Evolutionary conservation across 2,888 invertebrate genomes (phyloP).

Genomic region (Agriotes lineatus): DNA sequence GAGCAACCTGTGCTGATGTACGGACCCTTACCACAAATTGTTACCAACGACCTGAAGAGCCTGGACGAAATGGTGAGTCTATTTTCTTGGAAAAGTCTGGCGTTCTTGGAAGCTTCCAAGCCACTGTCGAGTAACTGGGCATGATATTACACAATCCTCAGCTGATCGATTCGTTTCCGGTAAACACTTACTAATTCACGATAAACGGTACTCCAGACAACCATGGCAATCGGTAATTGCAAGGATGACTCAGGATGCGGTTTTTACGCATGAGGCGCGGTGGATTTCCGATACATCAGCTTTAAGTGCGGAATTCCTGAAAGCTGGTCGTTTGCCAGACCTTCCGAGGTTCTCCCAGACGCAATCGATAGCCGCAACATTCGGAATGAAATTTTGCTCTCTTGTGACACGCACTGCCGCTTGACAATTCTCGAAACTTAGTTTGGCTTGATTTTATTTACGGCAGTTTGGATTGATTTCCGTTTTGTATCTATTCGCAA

Average conservation of each 20-base stretch:
- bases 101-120: no score
- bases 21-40: conserved; percentile 89
- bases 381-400: conserved; percentile 17
- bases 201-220: neutral
- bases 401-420: neutral
- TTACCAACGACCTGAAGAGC: conserved; percentile 94
- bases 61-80: conserved; percentile 95
- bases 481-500: no score
- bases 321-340: conserved; percentile 14
- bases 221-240: neutral
- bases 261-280: conserved; percentile 6
- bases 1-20: conserved; percentile 73
- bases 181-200: conserved; percentile 3
- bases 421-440: no score
- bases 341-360: conserved; percentile 20
- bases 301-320: conserved; percentile 23
- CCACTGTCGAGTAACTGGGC: no score
- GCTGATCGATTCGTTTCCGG: neutral
- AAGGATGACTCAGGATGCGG: conserved; percentile 10
- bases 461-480: no score
- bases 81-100: no score
- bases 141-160: no score
- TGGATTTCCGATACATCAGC: conserved; percentile 21
- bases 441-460: no score
- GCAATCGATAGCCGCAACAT: conserved; percentile 29